A percentile compares a stretch with the other conserved stretches of the same genome.
Evolutionary conservation across 1,140 invertebrate species (phyloP).

Genomic region (Tetragonula clypearis): DNA sequence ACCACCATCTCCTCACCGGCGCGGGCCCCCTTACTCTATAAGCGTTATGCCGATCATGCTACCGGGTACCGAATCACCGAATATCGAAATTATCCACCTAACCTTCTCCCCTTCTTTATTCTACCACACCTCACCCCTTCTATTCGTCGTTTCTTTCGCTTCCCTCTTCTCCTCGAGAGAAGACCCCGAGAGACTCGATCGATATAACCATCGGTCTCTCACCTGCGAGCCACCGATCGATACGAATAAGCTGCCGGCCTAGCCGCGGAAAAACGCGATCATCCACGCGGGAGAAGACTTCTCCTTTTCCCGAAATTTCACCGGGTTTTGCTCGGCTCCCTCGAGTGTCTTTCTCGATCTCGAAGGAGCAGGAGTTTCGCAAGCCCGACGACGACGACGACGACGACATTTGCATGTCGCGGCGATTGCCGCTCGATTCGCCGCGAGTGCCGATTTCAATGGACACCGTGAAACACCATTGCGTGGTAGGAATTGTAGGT

Average conservation of each 20-base stretch:
- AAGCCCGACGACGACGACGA: constrained; percentile 12
- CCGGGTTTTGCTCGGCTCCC: no score
- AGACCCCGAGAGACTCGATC: constrained; percentile 67
- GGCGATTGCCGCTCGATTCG: constrained; percentile 56
- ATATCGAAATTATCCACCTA: constrained; percentile 74
- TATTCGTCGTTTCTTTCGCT: constrained; percentile 30
- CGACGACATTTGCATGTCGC: constrained; percentile 37
- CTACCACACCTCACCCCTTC: constrained; percentile 7
- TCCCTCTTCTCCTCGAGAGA: constrained; percentile 30
- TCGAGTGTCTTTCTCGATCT: no score
- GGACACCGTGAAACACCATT: neutral
- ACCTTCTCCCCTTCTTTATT: constrained; percentile 16
- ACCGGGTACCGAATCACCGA: constrained; percentile 75
- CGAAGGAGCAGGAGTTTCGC: constrained; percentile 32
- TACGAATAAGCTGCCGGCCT: constrained; percentile 38
- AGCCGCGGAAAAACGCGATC: constrained; percentile 47
- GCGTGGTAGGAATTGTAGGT: constrained; percentile 56
- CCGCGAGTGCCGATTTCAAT: constrained; percentile 52
- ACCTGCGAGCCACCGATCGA: constrained; percentile 71
- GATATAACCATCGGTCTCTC: constrained; percentile 80
- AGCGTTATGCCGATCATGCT: constrained; percentile 73
- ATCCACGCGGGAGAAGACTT: no score
- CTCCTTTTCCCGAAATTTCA: no score
- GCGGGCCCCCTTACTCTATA: constrained; percentile 51
- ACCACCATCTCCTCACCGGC: constrained; percentile 41